A percentile compares a stretch with the other conserved stretches of the same genome.
Evolutionary conservation across 2,888 invertebrate species (phyloP).

Genomic region (Pristionchus mayeri): DNA sequence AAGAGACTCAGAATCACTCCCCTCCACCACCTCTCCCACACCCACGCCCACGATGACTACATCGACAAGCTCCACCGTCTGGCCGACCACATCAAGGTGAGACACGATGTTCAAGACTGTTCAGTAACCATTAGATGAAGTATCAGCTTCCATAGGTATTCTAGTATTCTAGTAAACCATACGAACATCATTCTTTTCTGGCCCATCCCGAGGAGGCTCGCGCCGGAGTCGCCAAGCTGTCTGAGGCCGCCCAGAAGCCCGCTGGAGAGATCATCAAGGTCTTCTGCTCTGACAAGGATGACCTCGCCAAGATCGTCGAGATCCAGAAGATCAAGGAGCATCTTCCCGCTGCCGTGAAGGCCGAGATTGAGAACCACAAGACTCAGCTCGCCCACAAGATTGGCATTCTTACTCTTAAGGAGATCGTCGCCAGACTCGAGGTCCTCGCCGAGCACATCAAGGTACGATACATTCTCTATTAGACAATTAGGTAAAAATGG

Average conservation of each 20-base stretch:
- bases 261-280: conserved; percentile 37
- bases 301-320: not conserved
- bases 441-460: conserved; percentile 3
- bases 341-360: not conserved
- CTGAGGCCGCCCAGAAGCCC: not conserved
- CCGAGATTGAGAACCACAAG: conserved; percentile 38
- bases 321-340: not conserved
- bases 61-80: conserved; percentile 39
- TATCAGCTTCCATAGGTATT: not conserved
- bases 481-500: no score
- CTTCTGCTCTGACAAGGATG: conserved; percentile 33
- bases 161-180: not conserved
- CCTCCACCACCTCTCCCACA: conserved; percentile 32
- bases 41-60: conserved; percentile 33
- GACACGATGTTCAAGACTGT: not conserved
- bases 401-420: conserved; percentile 22
- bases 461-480: not conserved
- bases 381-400: conserved; percentile 43
- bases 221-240: conserved; percentile 41
- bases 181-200: not conserved
- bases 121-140: not conserved
- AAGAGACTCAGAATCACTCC: conserved; percentile 24
- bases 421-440: conserved; percentile 38
- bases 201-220: conserved; percentile 33
- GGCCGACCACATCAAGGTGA: conserved; percentile 37